A percentile compares a stretch with the other conserved stretches of the same genome.
These are phyloP conservation scores for Salmo trutta DNA, from an alignment of 2,797 vertebrate species.

Conservation along the genomic window DNA sequence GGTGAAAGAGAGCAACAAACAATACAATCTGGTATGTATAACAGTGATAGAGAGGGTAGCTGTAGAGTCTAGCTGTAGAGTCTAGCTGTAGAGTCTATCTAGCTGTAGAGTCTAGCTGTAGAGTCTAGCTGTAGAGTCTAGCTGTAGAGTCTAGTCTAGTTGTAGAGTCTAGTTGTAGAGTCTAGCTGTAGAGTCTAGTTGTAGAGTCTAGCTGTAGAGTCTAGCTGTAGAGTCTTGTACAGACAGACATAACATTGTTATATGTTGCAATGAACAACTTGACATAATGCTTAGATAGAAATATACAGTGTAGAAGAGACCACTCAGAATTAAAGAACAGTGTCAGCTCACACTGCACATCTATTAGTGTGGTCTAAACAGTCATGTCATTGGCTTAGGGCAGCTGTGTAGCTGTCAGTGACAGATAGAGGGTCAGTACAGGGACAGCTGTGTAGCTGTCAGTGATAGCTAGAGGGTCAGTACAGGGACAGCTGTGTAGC, in stretches of 20 bases:
- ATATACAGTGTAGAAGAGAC: not conserved
- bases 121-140: not conserved
- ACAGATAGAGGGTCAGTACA: not conserved
- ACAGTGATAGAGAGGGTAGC: conserved; percentile 32
- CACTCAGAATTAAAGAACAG: not conserved
- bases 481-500: too few relatives aligned
- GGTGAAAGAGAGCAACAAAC: not conserved
- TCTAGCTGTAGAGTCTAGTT: too few relatives aligned
- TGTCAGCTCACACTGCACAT: not conserved
- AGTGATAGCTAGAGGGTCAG: too few relatives aligned
- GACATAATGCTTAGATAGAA: not conserved
- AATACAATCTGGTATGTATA: conserved; percentile 40
- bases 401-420: not conserved
- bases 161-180: too few relatives aligned
- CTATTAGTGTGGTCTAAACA: too few relatives aligned
- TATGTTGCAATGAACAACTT: not conserved
- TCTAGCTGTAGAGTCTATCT: not conserved
- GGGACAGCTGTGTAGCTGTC: not conserved
- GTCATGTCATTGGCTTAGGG: not conserved
- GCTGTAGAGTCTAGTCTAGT: too few relatives aligned
- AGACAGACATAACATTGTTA: not conserved
- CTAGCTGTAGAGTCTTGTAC: not conserved
- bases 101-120: not conserved
- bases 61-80: not conserved
- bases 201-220: too few relatives aligned